A percentile compares a stretch with the other conserved stretches of the same genome.
Evolutionary conservation across 2,113 vertebrate species (phyloP).

Genomic region (Apus apus): DNA sequence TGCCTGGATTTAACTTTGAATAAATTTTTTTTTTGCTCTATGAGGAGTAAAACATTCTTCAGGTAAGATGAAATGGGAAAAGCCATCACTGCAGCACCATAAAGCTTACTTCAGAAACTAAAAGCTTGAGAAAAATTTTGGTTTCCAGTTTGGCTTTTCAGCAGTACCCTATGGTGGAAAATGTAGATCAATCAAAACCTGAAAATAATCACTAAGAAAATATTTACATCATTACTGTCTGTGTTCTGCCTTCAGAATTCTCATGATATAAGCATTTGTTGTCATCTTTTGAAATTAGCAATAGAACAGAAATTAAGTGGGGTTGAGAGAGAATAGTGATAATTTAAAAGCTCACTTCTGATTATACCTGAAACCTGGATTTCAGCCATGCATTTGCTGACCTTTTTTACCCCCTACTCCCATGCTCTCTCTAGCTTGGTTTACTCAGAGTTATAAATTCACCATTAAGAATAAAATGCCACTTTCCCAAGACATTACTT

Average conservation of each 20-base stretch:
- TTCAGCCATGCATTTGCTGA: constrained; percentile 8
- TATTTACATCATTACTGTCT: neutral
- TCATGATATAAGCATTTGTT: neutral
- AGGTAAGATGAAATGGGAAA: neutral
- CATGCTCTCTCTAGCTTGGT: constrained; percentile 11
- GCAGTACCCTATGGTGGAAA: neutral
- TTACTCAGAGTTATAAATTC: constrained; percentile 57
- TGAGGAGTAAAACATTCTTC: neutral
- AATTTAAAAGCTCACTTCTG: constrained; percentile 52
- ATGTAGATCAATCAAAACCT: neutral
- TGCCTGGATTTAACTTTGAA: neutral
- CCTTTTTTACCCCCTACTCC: constrained; percentile 23
- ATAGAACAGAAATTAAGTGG: constrained; percentile 29
- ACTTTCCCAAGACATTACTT: neutral
- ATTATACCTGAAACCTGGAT: constrained; percentile 39
- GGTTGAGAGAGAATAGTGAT: neutral
- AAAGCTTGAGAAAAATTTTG: neutral
- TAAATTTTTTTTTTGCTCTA: neutral
- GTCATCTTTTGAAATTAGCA: neutral
- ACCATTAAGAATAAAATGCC: neutral
- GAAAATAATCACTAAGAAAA: neutral
- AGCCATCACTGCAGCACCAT: neutral
- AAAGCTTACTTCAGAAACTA: neutral
- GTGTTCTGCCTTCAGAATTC: neutral
- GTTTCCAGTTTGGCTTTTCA: neutral